These are phyloP conservation scores for Zootoca vivipara DNA, from an alignment of 2,113 vertebrate genomes.

Conservation along the genomic window DNA sequence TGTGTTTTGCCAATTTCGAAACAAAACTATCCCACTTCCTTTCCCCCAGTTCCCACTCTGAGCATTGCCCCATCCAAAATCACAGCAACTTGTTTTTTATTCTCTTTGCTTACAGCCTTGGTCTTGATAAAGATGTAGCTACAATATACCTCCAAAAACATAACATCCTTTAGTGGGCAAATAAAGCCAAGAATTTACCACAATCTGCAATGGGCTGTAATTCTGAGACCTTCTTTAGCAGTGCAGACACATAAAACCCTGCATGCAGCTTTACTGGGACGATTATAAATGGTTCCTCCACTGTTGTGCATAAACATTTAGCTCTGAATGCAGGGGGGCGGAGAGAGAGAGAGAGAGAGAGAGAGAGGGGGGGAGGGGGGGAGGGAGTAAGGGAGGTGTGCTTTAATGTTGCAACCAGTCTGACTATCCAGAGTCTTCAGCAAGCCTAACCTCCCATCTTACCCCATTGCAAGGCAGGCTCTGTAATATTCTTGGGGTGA, in stretches of 20 bases:
- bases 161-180: background rate
- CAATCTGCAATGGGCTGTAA: background rate
- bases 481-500: background rate
- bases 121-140: background rate
- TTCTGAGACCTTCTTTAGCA: conserved; percentile 16
- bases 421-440: background rate
- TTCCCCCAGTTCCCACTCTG: background rate
- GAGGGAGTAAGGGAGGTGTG: background rate
- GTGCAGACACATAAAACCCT: background rate
- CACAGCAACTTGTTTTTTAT: background rate
- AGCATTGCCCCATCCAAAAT: background rate
- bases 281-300: conserved; percentile 20
- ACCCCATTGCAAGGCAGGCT: background rate
- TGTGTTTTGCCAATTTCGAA: background rate
- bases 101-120: background rate
- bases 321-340: background rate
- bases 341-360: background rate
- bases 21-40: background rate
- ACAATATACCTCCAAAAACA: background rate
- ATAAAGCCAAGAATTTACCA: conserved; percentile 13
- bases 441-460: background rate
- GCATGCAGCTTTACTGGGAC: background rate
- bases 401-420: background rate
- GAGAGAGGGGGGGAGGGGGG: background rate
- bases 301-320: background rate